Base-by-base conservation (phyloP, 2,797 vertebrate species). In the Hippocampus kuda region DNA sequence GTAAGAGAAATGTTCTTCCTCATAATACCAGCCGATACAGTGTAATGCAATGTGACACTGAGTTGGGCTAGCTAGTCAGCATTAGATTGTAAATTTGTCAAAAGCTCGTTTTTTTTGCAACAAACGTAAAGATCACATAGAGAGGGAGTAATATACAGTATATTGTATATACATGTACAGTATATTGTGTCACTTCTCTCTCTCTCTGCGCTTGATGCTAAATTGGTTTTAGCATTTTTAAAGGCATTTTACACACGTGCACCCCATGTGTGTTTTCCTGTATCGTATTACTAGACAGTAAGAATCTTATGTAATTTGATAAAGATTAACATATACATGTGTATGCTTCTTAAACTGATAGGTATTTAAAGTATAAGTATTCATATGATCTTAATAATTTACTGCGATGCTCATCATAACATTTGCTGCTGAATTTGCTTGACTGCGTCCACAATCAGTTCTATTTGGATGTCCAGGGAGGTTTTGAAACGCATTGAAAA, bases 401-500 rank as follows among this genome's bases (percentile, higher is more conserved):
- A 20, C 18, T 18, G 12, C 57, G 20, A 30, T 59, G 30, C 5
- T 16, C 8, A 61, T 27, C 26, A 22, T 18, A 38, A 20, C 15
- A 9, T 34, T 8, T 57, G 24, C 27, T 27, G 12, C 2, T 8
- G 5, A 34, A 60, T 34, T 61, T 61, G 13, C 16, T 61, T 61
- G 24, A 59, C 27, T 41, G 20, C 22, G 66, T 6, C 5, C 34
- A 56, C 11, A 7, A 27, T 59, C 12, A 16, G 16, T 59, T 70
- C 12, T 48, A 13, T 61, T 24, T 63, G 70, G 42, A n/a, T 76
- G 48, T 75, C 83, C 86, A 85, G 82, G 77, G 89, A 94, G 57
- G 89, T 95, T 85, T 85, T 98, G 75, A 83, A 75, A 46, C 87
- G 88, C 30, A 95, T 97, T 82, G 97, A 99, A 90, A 89, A 89